Base-by-base conservation (phyloP, 2,888 invertebrate genomes). In the Xanthostigma xanthostigma region DNA sequence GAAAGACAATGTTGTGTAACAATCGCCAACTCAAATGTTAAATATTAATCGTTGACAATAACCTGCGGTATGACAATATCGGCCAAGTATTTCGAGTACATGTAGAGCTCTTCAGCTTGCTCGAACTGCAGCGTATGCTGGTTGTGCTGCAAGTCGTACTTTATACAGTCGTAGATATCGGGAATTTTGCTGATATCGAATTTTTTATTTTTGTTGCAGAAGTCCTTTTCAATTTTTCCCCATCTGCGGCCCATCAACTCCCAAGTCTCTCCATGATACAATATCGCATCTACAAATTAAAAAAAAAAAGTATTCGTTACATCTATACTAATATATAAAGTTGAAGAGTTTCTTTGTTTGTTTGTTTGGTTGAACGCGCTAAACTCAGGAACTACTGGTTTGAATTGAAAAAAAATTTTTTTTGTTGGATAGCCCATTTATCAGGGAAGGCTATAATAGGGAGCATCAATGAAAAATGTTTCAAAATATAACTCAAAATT, bases 111-210 rank as follows among this genome's bases (percentile, higher is more conserved):
- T 63, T 94, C 92, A 0, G 93, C 91, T 62, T 86, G 80, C 59
- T 90, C 89, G 60, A 89, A 94, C 66, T 95, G 92, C 55, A 96
- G 66, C 1, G 92, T 91, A 60, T 93, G 91, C 61, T 93, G 92
- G 66, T 99, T 98, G 65, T 98, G 98, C 62, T 97, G 96, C 55
- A 97, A 70, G 68, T 98, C 98, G 63, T 94, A 98, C 64, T 98
- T 98, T 59, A 98, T 97, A 64, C 97, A 97, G 71, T 98, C 98
- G 62, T 98, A 98, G 56, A 98, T 98, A 64, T 98, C 98, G 0
- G 98, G 97, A 50, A 99, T 92, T 71, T 98, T 98, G 8, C 95
- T 96, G 59, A 99, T 97, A 65, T 98, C 98, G 66, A 88, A 98
- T 38, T 82, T 78, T 57, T 86, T 88, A 59, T 85, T 87, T 66